These are phyloP conservation scores for Siderastrea siderea DNA, from an alignment of 92 coral and sea anemone genomes.

Conservation along the genomic window DNA sequence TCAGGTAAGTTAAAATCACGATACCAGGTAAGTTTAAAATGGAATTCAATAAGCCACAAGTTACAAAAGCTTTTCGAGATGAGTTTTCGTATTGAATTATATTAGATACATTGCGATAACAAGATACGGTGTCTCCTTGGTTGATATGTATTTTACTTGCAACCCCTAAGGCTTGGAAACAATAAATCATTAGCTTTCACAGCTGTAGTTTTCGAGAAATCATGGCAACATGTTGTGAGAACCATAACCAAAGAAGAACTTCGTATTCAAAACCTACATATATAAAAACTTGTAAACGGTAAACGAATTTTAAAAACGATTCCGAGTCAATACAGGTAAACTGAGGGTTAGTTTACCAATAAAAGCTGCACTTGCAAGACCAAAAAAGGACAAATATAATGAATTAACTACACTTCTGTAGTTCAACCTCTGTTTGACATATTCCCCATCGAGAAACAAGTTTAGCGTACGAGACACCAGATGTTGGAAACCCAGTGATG, in stretches of 20 bases:
- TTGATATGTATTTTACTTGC: not conserved
- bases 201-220: not conserved
- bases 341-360: too few species aligned
- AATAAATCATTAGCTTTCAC: conserved; percentile 11
- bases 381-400: not conserved
- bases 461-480: conserved; percentile 8
- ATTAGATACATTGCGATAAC: too few species aligned
- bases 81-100: too few species aligned
- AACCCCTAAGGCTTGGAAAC: conserved; percentile 16
- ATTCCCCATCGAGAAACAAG: conserved; percentile 36
- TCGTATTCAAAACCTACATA: not conserved
- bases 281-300: not conserved
- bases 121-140: not conserved
- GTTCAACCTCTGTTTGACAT: not conserved
- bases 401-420: too few species aligned
- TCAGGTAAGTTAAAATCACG: too few species aligned
- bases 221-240: conserved; percentile 37
- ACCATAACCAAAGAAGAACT: not conserved
- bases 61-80: not conserved
- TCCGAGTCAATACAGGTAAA: not conserved
- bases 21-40: not conserved
- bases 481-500: not conserved
- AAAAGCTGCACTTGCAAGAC: not conserved
- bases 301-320: not conserved
- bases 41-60: not conserved